A percentile compares a stretch with the other conserved stretches of the same genome.
phyloP scores from a whole-genome alignment of 2,113 vertebrate species.

The Zosterops borbonicus region DNA sequence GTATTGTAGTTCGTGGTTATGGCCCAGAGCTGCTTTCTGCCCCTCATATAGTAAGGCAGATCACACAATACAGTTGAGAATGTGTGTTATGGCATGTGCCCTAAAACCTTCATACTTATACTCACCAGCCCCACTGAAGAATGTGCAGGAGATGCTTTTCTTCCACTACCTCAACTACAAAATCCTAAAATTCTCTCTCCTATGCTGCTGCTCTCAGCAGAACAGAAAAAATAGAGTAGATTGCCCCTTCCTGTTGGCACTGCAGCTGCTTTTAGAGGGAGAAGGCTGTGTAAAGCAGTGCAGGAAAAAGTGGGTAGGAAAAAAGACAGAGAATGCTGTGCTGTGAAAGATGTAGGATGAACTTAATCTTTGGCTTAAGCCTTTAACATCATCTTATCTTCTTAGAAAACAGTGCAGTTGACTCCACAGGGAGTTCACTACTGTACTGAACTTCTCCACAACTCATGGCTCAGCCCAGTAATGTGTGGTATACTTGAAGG shows the following conservation, averaged over 20 bases:
- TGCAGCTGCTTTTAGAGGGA: background rate
- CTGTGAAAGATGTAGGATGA: background rate
- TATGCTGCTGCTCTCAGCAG: background rate
- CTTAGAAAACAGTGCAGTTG: background rate
- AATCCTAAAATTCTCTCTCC: background rate
- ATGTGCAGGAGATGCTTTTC: background rate
- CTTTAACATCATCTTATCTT: background rate
- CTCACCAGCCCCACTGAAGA: background rate
- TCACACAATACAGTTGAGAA: background rate
- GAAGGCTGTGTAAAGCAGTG: background rate
- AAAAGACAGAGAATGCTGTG: background rate
- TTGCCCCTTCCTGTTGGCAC: background rate
- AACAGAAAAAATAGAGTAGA: background rate
- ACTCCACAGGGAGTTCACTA: background rate
- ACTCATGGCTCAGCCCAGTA: background rate
- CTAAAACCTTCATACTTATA: background rate
- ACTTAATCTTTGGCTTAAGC: background rate
- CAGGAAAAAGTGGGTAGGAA: background rate
- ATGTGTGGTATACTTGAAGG: background rate
- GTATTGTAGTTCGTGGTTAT: background rate
- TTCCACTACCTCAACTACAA: background rate
- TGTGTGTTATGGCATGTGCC: background rate
- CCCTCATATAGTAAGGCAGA: background rate
- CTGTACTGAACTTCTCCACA: background rate
- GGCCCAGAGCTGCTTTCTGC: background rate